Base-by-base conservation (phyloP, 2,113 vertebrate genomes). In the Carollia perspicillata region DNA sequence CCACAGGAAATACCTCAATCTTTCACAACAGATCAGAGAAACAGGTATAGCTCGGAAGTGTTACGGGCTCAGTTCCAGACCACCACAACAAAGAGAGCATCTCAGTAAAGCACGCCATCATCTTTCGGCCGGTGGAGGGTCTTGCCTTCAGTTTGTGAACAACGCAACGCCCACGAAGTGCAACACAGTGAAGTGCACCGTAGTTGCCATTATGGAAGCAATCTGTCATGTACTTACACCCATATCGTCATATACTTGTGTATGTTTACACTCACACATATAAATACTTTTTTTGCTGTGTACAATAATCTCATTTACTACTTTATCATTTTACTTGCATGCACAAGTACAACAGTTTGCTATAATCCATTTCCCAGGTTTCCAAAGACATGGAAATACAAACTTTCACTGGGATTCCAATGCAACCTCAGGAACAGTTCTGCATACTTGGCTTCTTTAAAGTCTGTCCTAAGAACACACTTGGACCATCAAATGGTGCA, bases 331-430 rank as follows among this genome's bases (percentile, higher is more conserved):
- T 94, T 88, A 37, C 22, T 7, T 83, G 13, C 83, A 84, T 33
- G 77, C 16, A 75, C 9, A 84, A 75, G 37, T 17, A 2, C 22
- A 69, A 68, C n/a, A 66, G 4, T 72, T 92, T 84, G 26, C 72
- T 94, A 72, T 90, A 77, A 72, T 18, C 22, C 18, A 86, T 69
- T 94, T 94, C 77, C 86, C 83, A 63, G 37, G 11, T 90, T 93
- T 90, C 69, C 22, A 44, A 94, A 28, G 37, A 95, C n/a, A n/a
- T 69, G 51, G 85, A 72, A 93, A 92, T 51, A 72, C 60, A 84
- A 55, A 53, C 16, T 89, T 71, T 35, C 33, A 78, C 75, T 40
- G 44, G 53, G 69, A 68, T 66, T 84, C n/a, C 14, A 55, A 4
- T 42, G 23, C 8, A 87, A 75, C 17, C 53, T 44, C 12, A 71